Base-by-base conservation (phyloP, 1,140 invertebrate genomes). In the Temnothorax curvispinosus region DNA sequence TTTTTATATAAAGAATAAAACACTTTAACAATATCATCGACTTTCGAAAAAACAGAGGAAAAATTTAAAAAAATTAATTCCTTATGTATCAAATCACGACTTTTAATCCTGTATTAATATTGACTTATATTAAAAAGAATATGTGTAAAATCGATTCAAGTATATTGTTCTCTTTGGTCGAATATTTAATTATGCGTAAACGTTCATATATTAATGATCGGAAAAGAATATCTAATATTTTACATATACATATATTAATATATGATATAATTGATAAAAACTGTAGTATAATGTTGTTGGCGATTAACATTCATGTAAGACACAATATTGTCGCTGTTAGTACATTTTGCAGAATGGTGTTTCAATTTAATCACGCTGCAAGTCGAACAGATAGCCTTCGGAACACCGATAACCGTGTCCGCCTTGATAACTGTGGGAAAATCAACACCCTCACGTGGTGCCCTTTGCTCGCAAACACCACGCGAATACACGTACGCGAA, bases 341-440 rank as follows among this genome's bases (percentile, higher is more conserved):
- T 13, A n/a, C 13, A 15, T 41, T 47, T 67, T 44, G 47, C n/a
- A 38, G 38, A 69, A 38, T 80, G 35, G 27, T n/a, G 44, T 64
- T 72, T 85, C 80, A 86, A 76, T 86, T 69, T 75, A 47, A 60
- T 62, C 54, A 58, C 60, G 50, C 85, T 58, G 69, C 54, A 47
- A 67, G 62, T 9, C 32, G 44, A 81, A 64, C 60, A 58, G 88
- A 90, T 74, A 54, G 74, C 75, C 86, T 62, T 88, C 65, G 41
- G 32, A 44, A 44, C 52, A 58, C 71, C 64, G 89, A 90, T 90
- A 88, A 88, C 35, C 65, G 27, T 87, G 87, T 88, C 87, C 52
- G 89, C 65, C 89, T 93, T 92, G 92, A 93, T 93, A 93, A 92
- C 91, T 90, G 93, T 93, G 93, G 89, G 92, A 93, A 93, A 86